Evolutionary conservation across 2,113 vertebrate genomes (phyloP).

Genomic region (Malurus cyaneus): DNA sequence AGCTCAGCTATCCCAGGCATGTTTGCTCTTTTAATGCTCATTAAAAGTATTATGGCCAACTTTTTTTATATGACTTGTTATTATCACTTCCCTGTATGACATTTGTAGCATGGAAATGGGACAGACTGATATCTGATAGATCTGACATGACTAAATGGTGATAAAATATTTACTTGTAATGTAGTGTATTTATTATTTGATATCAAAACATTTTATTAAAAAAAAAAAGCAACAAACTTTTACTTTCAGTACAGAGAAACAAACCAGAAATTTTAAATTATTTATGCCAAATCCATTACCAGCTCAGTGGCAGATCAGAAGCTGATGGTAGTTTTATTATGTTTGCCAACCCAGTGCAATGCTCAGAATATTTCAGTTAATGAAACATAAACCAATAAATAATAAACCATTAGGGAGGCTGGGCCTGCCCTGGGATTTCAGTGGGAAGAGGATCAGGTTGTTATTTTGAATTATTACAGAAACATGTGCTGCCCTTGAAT

Average conservation of each 20-base stretch:
- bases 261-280: background rate
- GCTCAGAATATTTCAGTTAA: background rate
- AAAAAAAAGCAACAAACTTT: background rate
- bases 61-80: background rate
- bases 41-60: background rate
- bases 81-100: background rate
- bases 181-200: background rate
- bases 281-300: constrained; percentile 5
- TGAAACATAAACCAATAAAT: background rate
- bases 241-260: background rate
- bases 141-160: background rate
- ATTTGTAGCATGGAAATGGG: background rate
- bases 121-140: background rate
- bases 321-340: background rate
- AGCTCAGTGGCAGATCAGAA: background rate
- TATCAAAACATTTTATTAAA: background rate
- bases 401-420: background rate
- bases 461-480: background rate
- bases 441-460: background rate
- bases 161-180: background rate
- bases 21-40: background rate
- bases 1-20: background rate
- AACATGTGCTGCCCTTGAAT: background rate
- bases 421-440: background rate
- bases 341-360: background rate